Base-by-base conservation (phyloP, 1,140 invertebrate genomes). In the Lucilia cuprina region DNA sequence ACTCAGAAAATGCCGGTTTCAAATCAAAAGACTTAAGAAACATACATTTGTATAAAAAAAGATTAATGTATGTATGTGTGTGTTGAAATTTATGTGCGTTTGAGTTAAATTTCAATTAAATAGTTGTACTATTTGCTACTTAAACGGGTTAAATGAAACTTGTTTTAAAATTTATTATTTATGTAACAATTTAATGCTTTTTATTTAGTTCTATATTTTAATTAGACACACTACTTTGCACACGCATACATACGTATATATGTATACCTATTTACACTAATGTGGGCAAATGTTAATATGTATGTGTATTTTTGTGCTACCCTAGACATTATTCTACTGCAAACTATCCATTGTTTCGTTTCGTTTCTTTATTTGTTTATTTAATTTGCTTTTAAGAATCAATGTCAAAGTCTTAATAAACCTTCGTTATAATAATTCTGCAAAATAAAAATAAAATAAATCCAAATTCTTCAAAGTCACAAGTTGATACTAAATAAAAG, bases 331-430 rank as follows among this genome's bases (percentile, higher is more conserved):
- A 70, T 70, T 60, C 55, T 70, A 77, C 30, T 35, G 8, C 7
- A 47, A 47, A 47, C 9, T 60, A 21, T 10, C 13, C 77, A 25
- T 50, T 50, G n/a, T 49, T 14, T 13, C 9, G 9, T 49, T 80
- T 78, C 7, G n/a, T 49, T 14, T 13, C 9, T 25, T 49, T 80
- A 50, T 47, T 19, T 50, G 4, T 35, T 35, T 17, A 34, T 34
- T 13, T 77, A 47, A 47, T 49, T 80, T 80, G 47, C 77, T 50
- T 10, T 49, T 70, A 70, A 80, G 77, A 80, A 80, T 80, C 77
- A 80, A 80, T 80, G 77, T 50, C 77, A 80, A 49, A 50, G 7
- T 80, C 47, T 50, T 80, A 47, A 80, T 80, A 80, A 80, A 80
- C 77, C 77, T 80, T 80, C 77, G 47, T 12, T 55, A 80, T 80